These are phyloP conservation scores for Ochropacha duplaris DNA, from an alignment of 2,888 invertebrate genomes.

Conservation along the genomic window DNA sequence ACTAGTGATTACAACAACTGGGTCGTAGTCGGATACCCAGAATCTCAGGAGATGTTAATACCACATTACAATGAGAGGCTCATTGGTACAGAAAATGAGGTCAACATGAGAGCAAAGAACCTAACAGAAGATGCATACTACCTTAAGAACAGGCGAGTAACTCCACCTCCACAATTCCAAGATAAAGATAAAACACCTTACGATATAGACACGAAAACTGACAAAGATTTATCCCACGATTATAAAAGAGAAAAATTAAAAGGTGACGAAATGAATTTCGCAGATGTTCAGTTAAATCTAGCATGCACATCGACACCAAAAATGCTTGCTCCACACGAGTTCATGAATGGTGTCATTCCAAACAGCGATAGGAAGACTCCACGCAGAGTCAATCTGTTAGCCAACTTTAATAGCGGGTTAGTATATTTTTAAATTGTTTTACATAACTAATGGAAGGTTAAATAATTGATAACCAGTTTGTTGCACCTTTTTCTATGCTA, in stretches of 20 bases:
- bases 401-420: conserved; percentile 74
- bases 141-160: conserved; percentile 57
- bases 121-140: conserved; percentile 39
- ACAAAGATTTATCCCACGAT: conserved; percentile 67
- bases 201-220: conserved; percentile 57
- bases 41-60: conserved; percentile 68
- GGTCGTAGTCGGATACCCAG: conserved; percentile 72
- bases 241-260: conserved; percentile 77
- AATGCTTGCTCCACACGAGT: conserved; percentile 73
- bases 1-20: conserved; percentile 65
- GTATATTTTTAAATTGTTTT: conserved; percentile 24
- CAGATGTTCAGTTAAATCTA: conserved; percentile 69
- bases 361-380: conserved; percentile 55
- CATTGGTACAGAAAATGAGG: conserved; percentile 52
- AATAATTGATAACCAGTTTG: conserved; percentile 1
- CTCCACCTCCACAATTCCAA: conserved; percentile 77
- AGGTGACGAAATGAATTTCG: conserved; percentile 63
- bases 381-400: conserved; percentile 62
- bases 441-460: conserved; percentile 4
- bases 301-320: conserved; percentile 79
- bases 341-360: conserved; percentile 48
- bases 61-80: conserved; percentile 73
- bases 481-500: not conserved
- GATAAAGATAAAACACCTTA: conserved; percentile 67
- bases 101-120: conserved; percentile 48